phyloP scores from a whole-genome alignment of 2,797 vertebrate genomes.

The Apogon talboti region DNA sequence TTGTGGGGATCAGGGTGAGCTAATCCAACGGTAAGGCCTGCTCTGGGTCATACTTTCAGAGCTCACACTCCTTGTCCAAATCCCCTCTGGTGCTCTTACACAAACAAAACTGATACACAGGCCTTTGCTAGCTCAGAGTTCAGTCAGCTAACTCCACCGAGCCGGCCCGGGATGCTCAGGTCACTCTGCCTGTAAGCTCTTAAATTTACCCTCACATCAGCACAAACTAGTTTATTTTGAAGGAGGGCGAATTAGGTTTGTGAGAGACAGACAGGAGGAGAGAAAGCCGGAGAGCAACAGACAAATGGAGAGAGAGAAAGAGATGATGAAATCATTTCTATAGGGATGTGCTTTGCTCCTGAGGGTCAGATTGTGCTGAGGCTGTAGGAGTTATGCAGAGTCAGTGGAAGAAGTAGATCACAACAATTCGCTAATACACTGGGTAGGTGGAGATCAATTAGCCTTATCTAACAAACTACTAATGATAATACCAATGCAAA shows the following conservation, averaged over 20 bases:
- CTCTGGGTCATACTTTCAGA: constrained; percentile 72
- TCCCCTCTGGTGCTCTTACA: constrained; percentile 67
- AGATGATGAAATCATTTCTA: constrained; percentile 76
- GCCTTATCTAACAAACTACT: constrained; percentile 81
- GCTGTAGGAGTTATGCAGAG: constrained; percentile 73
- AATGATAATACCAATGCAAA: constrained; percentile 72
- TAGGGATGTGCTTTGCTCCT: constrained; percentile 65
- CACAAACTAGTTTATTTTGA: constrained; percentile 49
- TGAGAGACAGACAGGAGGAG: constrained; percentile 43
- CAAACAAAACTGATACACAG: constrained; percentile 67
- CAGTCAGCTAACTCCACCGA: constrained; percentile 55
- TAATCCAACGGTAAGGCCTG: constrained; percentile 78
- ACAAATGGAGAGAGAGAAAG: constrained; percentile 41
- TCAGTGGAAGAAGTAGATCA: constrained; percentile 77
- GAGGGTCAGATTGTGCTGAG: constrained; percentile 76
- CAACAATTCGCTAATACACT: constrained; percentile 67
- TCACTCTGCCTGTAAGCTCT: constrained; percentile 61
- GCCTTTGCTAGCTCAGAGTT: constrained; percentile 44
- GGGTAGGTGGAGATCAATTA: constrained; percentile 79
- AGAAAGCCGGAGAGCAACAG: constrained; percentile 34
- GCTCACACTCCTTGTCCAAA: constrained; percentile 63
- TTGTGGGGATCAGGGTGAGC: constrained; percentile 72
- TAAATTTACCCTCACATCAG: constrained; percentile 67
- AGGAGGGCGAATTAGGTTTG: constrained; percentile 35
- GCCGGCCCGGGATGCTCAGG: constrained; percentile 55